Base-by-base conservation (phyloP, 2,797 vertebrate genomes). In the Naso thynnoides region DNA sequence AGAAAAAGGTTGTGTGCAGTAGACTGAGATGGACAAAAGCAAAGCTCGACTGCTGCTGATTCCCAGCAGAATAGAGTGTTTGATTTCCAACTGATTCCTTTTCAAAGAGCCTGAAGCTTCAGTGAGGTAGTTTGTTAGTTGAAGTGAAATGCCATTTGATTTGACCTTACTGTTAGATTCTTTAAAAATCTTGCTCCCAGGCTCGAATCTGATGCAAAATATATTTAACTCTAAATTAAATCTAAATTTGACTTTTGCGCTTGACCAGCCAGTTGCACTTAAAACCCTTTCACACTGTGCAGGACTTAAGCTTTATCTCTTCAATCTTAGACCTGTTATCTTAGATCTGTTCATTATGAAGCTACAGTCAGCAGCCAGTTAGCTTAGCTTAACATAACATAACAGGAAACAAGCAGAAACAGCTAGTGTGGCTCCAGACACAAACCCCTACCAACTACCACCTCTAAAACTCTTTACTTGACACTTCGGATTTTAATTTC, bases 1-100 rank as follows among this genome's bases (percentile, higher is more conserved):
- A 44, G 21, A 54, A 57, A 72, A 33, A n/a, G 15, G 29, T 18
- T 49, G 47, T 55, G 53, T 61, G 57, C 44, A 57, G 31, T 8
- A 72, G 56, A 65, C 27, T 49, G 23, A 47, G 10, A 21, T 26
- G 11, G 65, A 60, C 8, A 69, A 78, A 71, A 68, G 67, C 38
- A 33, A 27, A 50, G 49, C 67, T 67, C 31, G 53, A 41, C 56
- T 64, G 39, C 62, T 16, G 4, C 54, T 23, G 48, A 79, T 50
- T 83, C 68, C 55, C 71, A 55, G 68, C 18, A 50, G 76, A 82
- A 72, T n/a, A 68, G 53, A 65, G 29, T 61, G 39, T 74, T 68
- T 76, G 60, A 86, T 85, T 81, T 86, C 78, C 56, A 68, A 50
- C 79, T 72, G 42, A 76, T 75, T 82, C 41, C 50, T 39, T 38